phyloP scores from a whole-genome alignment of 1,140 invertebrate genomes.

The Sminthurides bifidus region DNA sequence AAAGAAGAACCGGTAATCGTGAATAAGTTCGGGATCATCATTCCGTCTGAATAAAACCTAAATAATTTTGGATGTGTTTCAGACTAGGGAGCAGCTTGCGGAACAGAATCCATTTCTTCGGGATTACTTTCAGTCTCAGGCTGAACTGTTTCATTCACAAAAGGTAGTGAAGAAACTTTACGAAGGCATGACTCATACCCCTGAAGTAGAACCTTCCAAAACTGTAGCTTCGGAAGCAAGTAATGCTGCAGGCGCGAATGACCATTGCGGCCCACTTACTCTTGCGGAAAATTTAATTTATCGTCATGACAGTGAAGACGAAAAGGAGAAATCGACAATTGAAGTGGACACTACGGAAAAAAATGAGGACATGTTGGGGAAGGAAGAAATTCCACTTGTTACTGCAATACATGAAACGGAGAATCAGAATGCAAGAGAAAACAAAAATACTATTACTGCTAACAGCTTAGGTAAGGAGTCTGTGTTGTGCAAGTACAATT shows the following conservation, averaged over 20 bases:
- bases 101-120: constrained; percentile 36
- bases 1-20: constrained; percentile 29
- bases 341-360: neutral
- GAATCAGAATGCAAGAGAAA: neutral
- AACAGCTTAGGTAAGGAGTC: too few species aligned
- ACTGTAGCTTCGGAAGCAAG: constrained; percentile 26
- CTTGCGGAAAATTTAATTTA: too few species aligned
- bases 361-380: neutral
- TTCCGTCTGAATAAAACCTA: neutral
- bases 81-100: constrained; percentile 33
- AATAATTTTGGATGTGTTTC: neutral
- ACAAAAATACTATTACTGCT: too few species aligned
- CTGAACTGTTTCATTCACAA: constrained; percentile 34
- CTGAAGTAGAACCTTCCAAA: too few species aligned
- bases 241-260: constrained; percentile 24
- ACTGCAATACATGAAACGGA: too few species aligned
- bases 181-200: constrained; percentile 20
- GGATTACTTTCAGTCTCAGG: constrained; percentile 35
- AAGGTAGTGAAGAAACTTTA: constrained; percentile 32
- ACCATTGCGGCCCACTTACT: too few species aligned
- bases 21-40: constrained; percentile 15
- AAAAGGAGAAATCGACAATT: too few species aligned
- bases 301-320: too few species aligned
- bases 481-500: too few species aligned
- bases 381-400: neutral